Percentiles rank a stretch among this genome's conserved stretches.
phyloP scores from a whole-genome alignment of 1,140 invertebrate species.

The Penaeus vannamei region DNA sequence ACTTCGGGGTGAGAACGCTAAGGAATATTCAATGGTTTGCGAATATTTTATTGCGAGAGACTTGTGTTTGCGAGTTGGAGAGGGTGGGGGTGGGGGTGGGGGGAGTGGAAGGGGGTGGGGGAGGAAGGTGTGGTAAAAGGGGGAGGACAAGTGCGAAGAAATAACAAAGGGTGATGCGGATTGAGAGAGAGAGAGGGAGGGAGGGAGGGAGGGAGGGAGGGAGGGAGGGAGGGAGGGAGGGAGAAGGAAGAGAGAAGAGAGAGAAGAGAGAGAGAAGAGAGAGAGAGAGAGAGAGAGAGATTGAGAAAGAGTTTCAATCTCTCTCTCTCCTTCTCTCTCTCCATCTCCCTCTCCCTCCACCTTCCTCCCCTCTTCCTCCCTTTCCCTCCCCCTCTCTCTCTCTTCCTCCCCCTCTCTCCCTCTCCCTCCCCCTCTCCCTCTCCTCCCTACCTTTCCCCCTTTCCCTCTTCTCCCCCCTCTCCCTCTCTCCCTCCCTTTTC shows the following conservation, averaged over 20 bases:
- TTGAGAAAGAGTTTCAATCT: background rate
- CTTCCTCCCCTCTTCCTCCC: background rate
- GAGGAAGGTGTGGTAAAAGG: background rate
- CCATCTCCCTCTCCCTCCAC: background rate
- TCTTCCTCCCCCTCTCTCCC: background rate
- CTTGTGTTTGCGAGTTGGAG: background rate
- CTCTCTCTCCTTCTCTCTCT: slow-evolving; percentile 27
- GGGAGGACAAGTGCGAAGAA: background rate
- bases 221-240: background rate
- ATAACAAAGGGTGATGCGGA: background rate
- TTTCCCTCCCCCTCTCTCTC: background rate
- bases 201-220: background rate
- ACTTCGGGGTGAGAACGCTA: no score
- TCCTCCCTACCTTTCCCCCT: background rate
- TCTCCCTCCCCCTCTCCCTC: background rate
- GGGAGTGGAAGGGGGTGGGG: background rate
- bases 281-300: background rate
- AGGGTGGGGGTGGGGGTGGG: background rate
- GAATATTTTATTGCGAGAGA: no score
- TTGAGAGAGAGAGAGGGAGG: background rate
- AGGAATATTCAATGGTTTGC: no score
- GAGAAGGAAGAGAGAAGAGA: background rate
- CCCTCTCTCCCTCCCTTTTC: background rate
- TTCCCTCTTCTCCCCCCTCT: no score
- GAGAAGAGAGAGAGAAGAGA: background rate